Evolutionary conservation across 2,113 vertebrate species (phyloP).

Genomic region (Myotis brandtii): DNA sequence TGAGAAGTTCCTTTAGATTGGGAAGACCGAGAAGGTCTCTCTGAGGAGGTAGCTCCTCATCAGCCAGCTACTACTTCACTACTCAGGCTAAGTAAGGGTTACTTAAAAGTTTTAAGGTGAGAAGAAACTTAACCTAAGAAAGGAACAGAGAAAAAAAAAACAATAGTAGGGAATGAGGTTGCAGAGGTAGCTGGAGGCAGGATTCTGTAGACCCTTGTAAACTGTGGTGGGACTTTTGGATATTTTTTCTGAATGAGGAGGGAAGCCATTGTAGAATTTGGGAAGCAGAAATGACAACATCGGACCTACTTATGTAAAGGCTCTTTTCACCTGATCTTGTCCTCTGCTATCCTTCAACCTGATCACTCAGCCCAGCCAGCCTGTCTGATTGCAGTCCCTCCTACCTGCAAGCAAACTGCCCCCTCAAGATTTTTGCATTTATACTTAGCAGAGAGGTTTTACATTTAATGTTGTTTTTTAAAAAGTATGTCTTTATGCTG

Average conservation of each 20-base stretch:
- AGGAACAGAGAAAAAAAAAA: background rate
- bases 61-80: background rate
- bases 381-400: background rate
- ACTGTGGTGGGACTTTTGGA: background rate
- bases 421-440: background rate
- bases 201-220: background rate
- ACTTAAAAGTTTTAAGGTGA: background rate
- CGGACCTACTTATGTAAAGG: background rate
- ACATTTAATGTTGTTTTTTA: background rate
- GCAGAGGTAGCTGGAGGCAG: background rate
- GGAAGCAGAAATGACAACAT: background rate
- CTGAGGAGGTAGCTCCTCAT: background rate
- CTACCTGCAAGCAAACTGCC: background rate
- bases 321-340: background rate
- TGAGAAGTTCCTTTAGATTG: background rate
- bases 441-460: background rate
- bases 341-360: too few relatives aligned
- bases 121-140: background rate
- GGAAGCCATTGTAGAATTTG: background rate
- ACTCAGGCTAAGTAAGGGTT: background rate
- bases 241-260: conserved; percentile 19
- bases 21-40: background rate
- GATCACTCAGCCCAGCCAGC: background rate
- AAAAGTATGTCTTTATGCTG: background rate
- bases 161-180: background rate